phyloP scores from a whole-genome alignment of 2,113 vertebrate species.

The Zapus hudsonius region DNA sequence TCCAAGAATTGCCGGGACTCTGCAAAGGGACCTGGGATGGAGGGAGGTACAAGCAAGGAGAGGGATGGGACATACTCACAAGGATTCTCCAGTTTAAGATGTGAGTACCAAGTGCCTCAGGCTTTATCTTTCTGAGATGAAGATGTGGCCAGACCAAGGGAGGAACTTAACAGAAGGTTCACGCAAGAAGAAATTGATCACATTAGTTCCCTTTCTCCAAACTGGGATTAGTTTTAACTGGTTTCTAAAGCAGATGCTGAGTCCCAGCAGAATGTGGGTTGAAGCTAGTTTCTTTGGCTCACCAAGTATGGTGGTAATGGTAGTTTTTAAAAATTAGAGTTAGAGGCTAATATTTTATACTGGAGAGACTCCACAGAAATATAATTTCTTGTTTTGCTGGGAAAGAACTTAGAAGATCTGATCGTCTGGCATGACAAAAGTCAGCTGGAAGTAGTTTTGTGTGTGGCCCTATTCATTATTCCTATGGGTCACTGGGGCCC shows the following conservation, averaged over 20 bases:
- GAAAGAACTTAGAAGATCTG: neutral
- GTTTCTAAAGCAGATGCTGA: neutral
- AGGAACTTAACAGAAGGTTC: conserved; percentile 9
- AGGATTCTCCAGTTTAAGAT: neutral
- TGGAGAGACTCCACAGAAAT: conserved; percentile 21
- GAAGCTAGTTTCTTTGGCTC: conserved; percentile 45
- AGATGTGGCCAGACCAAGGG: conserved; percentile 19
- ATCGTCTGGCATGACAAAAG: neutral
- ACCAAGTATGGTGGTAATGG: neutral
- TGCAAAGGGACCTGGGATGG: neutral
- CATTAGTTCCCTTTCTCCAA: neutral
- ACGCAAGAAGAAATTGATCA: neutral
- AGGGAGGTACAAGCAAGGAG: neutral
- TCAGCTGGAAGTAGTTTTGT: neutral
- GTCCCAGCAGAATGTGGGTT: neutral
- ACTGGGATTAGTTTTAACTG: conserved; percentile 4
- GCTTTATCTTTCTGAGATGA: neutral
- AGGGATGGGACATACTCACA: neutral
- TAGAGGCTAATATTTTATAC: conserved; percentile 17
- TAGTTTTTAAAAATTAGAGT: conserved; percentile 15
- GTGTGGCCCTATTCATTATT: neutral
- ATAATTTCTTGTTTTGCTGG: neutral
- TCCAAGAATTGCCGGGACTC: neutral
- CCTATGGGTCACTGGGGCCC: neutral
- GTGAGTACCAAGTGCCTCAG: neutral